Conservation (phyloP, 1,140 invertebrate species). For the Danaus melanippus region DNA sequence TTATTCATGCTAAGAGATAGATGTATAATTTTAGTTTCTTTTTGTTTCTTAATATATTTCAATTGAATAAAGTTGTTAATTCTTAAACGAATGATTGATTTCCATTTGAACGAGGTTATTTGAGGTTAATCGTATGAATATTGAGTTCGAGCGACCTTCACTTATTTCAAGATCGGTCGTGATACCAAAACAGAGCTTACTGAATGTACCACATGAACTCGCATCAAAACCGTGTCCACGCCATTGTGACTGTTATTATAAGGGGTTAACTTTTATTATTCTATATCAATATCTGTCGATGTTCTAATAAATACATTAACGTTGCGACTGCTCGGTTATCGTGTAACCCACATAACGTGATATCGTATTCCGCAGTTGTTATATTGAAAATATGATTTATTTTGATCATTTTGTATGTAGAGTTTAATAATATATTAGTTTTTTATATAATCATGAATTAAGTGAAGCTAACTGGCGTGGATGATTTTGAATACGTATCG, state of each 20-base stretch:
- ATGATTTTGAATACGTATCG: neutral
- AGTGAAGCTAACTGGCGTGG: neutral
- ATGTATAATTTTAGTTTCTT: too few species aligned
- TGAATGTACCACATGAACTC: slow-evolving; percentile 13
- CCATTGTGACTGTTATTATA: slow-evolving; percentile 1
- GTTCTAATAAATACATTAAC: slow-evolving; percentile 18
- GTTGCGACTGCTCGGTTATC: slow-evolving; percentile 28
- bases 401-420: too few species aligned
- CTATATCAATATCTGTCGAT: slow-evolving; percentile 1
- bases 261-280: slow-evolving; percentile 2
- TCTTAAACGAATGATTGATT: slow-evolving; percentile 13
- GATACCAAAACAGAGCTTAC: slow-evolving; percentile 16
- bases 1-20: too few species aligned
- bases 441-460: slow-evolving; percentile 6
- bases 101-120: slow-evolving; percentile 17
- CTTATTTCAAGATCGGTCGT: slow-evolving; percentile 20
- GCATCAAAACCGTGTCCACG: neutral
- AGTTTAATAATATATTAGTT: slow-evolving; percentile 6
- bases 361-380: slow-evolving; percentile 33
- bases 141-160: slow-evolving; percentile 19
- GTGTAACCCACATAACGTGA: slow-evolving; percentile 33
- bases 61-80: neutral
- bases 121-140: slow-evolving; percentile 18
- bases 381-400: slow-evolving; percentile 18
- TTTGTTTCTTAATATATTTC: too few species aligned